These are phyloP conservation scores for Barypeithes pellucidus DNA, from an alignment of 2,888 invertebrate genomes.

Conservation along the genomic window DNA sequence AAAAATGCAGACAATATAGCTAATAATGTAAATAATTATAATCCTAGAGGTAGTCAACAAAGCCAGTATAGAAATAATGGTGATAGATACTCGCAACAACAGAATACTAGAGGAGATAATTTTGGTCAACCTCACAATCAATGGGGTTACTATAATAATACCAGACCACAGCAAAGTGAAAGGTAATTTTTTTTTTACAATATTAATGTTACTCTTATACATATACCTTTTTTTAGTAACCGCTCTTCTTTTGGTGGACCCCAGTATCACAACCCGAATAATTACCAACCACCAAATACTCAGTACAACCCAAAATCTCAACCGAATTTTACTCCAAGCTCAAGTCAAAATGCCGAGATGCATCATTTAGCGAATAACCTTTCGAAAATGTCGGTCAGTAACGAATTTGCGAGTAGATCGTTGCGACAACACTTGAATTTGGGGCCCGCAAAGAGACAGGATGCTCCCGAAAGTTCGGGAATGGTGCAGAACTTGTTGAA, in stretches of 20 bases:
- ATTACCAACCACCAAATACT: conserved; percentile 24
- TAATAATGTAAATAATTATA: conserved; percentile 17
- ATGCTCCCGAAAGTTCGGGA: conserved; percentile 3
- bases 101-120: conserved; percentile 9
- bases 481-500: conserved; percentile 75
- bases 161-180: conserved; percentile 13
- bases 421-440: conserved; percentile 67
- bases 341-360: conserved; percentile 44
- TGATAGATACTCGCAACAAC: conserved; percentile 35
- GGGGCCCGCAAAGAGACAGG: conserved; percentile 43
- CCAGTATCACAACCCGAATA: conserved; percentile 12
- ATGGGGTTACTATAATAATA: neutral
- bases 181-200: conserved; percentile 1
- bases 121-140: conserved; percentile 10
- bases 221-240: neutral
- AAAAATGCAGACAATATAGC: conserved; percentile 4
- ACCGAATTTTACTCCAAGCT: conserved; percentile 29
- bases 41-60: conserved; percentile 13
- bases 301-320: conserved; percentile 21
- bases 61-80: conserved; percentile 30
- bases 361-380: conserved; percentile 57
- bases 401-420: conserved; percentile 67
- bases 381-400: conserved; percentile 64
- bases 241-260: neutral
- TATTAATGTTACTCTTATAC: neutral